Evolutionary conservation across 2,113 vertebrate species (phyloP).

Genomic region (Istiophorus platypterus): DNA sequence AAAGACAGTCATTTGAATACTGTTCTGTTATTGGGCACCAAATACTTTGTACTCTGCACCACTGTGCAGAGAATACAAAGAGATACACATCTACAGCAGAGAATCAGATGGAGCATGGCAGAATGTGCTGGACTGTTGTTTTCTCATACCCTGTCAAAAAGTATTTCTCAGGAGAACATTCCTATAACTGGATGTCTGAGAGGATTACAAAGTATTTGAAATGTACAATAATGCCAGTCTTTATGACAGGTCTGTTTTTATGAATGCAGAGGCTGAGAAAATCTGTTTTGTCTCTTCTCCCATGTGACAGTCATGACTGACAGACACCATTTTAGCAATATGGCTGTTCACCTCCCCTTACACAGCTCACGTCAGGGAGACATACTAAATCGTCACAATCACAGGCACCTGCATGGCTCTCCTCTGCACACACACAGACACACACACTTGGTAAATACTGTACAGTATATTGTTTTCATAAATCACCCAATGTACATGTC

Average conservation of each 20-base stretch:
- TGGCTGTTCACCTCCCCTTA: background rate
- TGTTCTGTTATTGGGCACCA: conserved; percentile 23
- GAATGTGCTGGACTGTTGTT: conserved; percentile 17
- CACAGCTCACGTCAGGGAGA: conserved; percentile 15
- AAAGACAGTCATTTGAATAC: conserved; percentile 14
- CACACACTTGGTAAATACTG: background rate
- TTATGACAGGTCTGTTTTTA: background rate
- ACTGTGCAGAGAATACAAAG: conserved; percentile 41
- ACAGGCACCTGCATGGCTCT: conserved; percentile 10
- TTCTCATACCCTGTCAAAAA: conserved; percentile 4
- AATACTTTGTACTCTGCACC: conserved; percentile 21
- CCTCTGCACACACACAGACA: background rate
- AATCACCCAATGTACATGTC: background rate
- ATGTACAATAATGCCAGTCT: background rate
- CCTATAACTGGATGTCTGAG: background rate
- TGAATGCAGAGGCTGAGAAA: conserved; percentile 7
- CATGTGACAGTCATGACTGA: conserved; percentile 34
- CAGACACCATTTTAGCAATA: background rate
- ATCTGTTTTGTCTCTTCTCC: background rate
- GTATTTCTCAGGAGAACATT: background rate
- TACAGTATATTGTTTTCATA: background rate
- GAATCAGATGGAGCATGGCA: conserved; percentile 15
- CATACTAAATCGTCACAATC: conserved; percentile 8
- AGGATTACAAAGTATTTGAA: conserved; percentile 4
- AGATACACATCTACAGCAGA: conserved; percentile 37